Evolutionary conservation across 2,888 invertebrate species (phyloP).

Genomic region (Brachyptera putata): DNA sequence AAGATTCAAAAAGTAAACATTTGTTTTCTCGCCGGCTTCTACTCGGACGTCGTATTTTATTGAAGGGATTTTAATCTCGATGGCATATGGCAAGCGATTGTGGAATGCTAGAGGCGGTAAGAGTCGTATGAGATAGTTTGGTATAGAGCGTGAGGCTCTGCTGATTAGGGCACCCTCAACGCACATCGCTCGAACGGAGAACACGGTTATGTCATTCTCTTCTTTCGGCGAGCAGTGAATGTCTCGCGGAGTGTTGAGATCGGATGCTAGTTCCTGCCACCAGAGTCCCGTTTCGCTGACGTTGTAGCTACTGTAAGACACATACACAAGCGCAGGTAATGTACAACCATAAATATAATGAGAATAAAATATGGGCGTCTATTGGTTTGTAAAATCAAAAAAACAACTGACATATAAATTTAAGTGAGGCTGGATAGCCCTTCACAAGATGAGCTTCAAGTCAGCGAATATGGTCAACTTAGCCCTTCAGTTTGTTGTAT

Average conservation of each 20-base stretch:
- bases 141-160: slow-evolving; percentile 53
- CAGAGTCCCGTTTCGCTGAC: slow-evolving; percentile 68
- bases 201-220: slow-evolving; percentile 56
- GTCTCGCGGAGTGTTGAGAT: slow-evolving; percentile 61
- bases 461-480: no score
- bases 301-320: slow-evolving; percentile 57
- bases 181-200: slow-evolving; percentile 49
- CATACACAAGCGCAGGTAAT: not conserved
- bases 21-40: slow-evolving; percentile 67
- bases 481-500: no score
- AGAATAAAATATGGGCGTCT: no score
- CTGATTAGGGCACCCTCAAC: slow-evolving; percentile 36
- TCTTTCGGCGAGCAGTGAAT: slow-evolving; percentile 63
- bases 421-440: no score
- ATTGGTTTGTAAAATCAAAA: no score
- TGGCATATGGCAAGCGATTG: slow-evolving; percentile 71
- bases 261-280: slow-evolving; percentile 73
- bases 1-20: slow-evolving; percentile 63
- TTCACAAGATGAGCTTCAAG: no score
- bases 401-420: no score
- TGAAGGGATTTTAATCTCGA: slow-evolving; percentile 54
- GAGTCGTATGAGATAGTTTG: slow-evolving; percentile 68
- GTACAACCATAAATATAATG: not conserved
- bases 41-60: slow-evolving; percentile 53
- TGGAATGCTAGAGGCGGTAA: slow-evolving; percentile 69